Percentiles rank a stretch among this genome's conserved stretches.
Conservation (phyloP, 2,797 vertebrate species). For the Eulemur albifrons region DNA sequence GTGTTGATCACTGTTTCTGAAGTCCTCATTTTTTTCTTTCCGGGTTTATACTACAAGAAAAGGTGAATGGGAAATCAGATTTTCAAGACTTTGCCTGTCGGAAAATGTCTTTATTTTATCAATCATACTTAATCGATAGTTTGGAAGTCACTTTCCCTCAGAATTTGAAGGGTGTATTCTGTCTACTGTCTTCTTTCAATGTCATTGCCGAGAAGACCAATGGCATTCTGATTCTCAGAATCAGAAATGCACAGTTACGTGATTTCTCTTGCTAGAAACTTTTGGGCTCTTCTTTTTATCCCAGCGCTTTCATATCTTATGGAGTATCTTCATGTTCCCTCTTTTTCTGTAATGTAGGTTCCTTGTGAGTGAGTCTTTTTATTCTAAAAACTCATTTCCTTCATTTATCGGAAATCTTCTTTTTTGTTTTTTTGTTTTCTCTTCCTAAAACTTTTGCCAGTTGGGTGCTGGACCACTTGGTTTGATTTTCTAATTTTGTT, state of each 20-base stretch:
- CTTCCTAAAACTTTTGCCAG: background rate
- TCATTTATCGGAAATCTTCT: background rate
- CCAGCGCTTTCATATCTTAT: background rate
- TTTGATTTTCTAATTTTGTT: background rate
- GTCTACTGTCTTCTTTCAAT: background rate
- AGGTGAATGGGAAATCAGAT: background rate
- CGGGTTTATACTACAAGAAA: background rate
- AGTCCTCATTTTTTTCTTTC: background rate
- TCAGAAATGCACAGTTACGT: background rate
- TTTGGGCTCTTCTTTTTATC: background rate
- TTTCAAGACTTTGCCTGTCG: background rate
- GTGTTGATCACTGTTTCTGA: background rate
- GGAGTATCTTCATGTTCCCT: background rate
- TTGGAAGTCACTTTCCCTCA: background rate
- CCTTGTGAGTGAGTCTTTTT: background rate
- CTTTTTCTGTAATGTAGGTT: background rate
- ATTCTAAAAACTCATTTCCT: background rate
- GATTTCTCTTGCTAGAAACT: background rate
- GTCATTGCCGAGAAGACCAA: background rate
- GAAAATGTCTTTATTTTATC: constrained; percentile 15
- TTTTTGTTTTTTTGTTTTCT: background rate
- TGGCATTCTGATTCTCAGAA: background rate
- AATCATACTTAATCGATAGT: background rate
- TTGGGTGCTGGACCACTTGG: background rate
- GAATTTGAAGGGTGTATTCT: background rate